Evolutionary conservation across 2,888 invertebrate genomes (phyloP).

Genomic region (Melanostoma mellinum): DNA sequence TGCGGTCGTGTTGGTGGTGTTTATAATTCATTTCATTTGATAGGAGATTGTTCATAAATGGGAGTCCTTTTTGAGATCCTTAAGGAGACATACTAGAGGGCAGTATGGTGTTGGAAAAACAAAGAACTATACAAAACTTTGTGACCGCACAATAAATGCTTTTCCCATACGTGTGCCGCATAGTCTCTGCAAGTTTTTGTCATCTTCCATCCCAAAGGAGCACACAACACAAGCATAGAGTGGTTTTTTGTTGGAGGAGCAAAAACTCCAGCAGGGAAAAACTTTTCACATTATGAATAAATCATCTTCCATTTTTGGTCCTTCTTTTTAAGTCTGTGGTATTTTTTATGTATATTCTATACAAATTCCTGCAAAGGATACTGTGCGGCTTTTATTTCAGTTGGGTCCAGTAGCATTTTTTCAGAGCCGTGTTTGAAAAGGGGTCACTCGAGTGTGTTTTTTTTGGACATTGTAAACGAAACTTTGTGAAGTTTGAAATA

Average conservation of each 20-base stretch:
- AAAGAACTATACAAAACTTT: constrained; percentile 70
- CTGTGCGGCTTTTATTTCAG: constrained; percentile 39
- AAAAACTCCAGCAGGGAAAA: constrained; percentile 59
- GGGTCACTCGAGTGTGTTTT: too few species aligned
- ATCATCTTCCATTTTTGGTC: constrained; percentile 70
- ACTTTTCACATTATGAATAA: constrained; percentile 73
- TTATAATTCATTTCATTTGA: constrained; percentile 68
- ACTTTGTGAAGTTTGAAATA: too few species aligned
- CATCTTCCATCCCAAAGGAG: constrained; percentile 60
- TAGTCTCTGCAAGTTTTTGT: constrained; percentile 68
- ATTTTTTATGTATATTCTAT: constrained; percentile 4
- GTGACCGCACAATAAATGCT: constrained; percentile 72
- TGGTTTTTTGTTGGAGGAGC: constrained; percentile 59
- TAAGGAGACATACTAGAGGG: constrained; percentile 47
- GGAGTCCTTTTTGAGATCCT: constrained; percentile 50
- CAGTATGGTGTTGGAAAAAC: constrained; percentile 53
- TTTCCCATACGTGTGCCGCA: constrained; percentile 62
- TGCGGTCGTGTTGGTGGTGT: constrained; percentile 39
- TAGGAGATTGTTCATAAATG: constrained; percentile 38
- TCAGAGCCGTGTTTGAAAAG: not conserved
- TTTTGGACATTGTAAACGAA: too few species aligned
- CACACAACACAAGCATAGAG: constrained; percentile 42
- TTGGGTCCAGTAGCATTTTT: constrained; percentile 2
- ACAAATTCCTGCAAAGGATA: constrained; percentile 42
- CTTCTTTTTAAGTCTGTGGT: constrained; percentile 35